Percentiles rank a stretch among this genome's conserved stretches.
phyloP scores from a whole-genome alignment of 2,113 vertebrate genomes.

The Corydoras sp. region DNA sequence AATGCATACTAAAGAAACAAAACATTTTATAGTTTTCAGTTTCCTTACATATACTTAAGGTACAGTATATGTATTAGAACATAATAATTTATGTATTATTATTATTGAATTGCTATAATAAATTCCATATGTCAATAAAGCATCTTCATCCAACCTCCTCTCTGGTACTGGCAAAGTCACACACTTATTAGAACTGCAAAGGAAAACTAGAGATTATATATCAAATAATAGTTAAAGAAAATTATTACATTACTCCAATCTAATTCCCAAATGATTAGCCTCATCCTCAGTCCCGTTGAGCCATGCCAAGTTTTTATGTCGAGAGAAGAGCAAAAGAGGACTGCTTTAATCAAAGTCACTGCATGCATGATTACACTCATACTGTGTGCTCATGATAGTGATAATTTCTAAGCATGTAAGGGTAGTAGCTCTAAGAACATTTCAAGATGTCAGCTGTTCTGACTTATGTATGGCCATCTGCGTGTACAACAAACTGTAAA shows the following conservation, averaged over 20 bases:
- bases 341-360: conserved; percentile 60
- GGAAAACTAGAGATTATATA: neutral
- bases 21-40: too few species aligned
- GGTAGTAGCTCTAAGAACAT: conserved; percentile 3
- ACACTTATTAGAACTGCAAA: neutral
- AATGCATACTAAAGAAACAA: too few species aligned
- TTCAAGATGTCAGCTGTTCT: conserved; percentile 18
- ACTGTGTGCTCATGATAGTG: conserved; percentile 46
- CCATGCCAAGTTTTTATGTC: conserved; percentile 8
- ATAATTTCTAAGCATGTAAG: conserved; percentile 48
- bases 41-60: too few species aligned
- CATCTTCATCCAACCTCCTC: too few species aligned
- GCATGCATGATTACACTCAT: conserved; percentile 56
- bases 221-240: conserved; percentile 23
- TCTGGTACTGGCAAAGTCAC: too few species aligned
- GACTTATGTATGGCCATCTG: conserved; percentile 28
- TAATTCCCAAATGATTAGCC: conserved; percentile 35
- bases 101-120: too few species aligned
- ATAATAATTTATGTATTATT: too few species aligned
- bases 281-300: conserved; percentile 23
- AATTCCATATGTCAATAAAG: too few species aligned
- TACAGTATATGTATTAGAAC: too few species aligned
- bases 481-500: neutral
- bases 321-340: conserved; percentile 40
- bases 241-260: conserved; percentile 9